These are phyloP conservation scores for Pitangus sulphuratus DNA, from an alignment of 2,797 vertebrate genomes.

Conservation along the genomic window DNA sequence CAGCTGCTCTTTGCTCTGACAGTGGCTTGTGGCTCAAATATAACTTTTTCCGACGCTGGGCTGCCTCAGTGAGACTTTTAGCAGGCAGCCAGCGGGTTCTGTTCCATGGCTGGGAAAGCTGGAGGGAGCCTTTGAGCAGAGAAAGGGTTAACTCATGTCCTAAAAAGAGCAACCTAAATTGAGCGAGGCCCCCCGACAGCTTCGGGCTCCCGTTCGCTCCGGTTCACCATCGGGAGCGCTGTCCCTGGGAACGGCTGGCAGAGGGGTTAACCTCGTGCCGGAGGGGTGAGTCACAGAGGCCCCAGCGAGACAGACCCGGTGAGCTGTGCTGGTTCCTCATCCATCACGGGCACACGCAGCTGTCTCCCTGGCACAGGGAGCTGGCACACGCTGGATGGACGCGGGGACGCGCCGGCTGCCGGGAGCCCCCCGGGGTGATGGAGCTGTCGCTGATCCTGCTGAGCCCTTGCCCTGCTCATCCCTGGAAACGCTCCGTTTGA, in stretches of 20 bases:
- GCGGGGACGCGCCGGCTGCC: not conserved
- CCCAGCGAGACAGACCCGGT: not conserved
- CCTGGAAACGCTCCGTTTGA: not conserved
- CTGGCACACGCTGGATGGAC: not conserved
- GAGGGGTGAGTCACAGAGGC: not conserved
- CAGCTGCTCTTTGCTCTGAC: conserved; percentile 23
- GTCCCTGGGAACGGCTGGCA: not conserved
- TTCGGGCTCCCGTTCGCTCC: not conserved
- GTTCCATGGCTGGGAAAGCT: accelerated
- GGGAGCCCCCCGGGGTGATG: not conserved
- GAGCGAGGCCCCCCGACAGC: not conserved
- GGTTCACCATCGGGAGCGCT: not conserved
- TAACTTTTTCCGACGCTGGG: not conserved
- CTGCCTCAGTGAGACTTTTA: not conserved
- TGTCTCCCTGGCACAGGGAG: not conserved
- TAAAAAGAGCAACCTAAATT: not conserved
- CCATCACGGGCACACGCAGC: conserved; percentile 13
- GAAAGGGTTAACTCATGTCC: not conserved
- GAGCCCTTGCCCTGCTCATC: not conserved
- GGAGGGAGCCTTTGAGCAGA: not conserved
- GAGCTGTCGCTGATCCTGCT: not conserved
- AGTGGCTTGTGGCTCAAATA: not conserved
- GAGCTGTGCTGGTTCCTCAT: not conserved
- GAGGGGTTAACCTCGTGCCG: not conserved
- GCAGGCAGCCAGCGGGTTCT: not conserved